Evolutionary conservation across 2,888 invertebrate species (phyloP).

Genomic region (Aphidius colemani): DNA sequence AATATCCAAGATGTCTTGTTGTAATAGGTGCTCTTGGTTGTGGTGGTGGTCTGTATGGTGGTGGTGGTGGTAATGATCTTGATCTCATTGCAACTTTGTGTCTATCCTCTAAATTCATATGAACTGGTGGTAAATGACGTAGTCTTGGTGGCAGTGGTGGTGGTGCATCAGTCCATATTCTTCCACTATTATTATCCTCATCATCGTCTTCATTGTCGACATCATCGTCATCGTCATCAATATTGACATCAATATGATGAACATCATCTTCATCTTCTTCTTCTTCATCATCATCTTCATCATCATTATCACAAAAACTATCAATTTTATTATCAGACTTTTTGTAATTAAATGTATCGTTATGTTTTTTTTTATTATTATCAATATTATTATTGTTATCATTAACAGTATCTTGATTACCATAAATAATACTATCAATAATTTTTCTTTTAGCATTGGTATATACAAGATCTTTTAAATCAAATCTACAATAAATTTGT

Average conservation of each 20-base stretch:
- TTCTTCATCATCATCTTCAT: constrained; percentile 51
- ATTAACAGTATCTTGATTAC: constrained; percentile 49
- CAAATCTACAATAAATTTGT: too few relatives aligned
- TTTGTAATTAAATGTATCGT: constrained; percentile 57
- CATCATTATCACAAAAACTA: constrained; percentile 46
- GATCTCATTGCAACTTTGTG: constrained; percentile 57
- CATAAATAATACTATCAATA: constrained; percentile 47
- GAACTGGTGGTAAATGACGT: constrained; percentile 70
- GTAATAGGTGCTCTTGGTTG: constrained; percentile 55
- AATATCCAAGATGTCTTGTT: constrained; percentile 52
- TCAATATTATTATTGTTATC: constrained; percentile 52
- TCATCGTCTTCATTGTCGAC: constrained; percentile 61
- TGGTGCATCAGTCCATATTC: constrained; percentile 62
- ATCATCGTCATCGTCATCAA: constrained; percentile 53
- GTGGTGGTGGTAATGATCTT: constrained; percentile 56
- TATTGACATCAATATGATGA: constrained; percentile 49
- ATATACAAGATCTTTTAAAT: too few relatives aligned
- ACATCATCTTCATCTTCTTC: constrained; percentile 49
- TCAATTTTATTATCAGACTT: constrained; percentile 59
- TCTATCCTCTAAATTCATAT: constrained; percentile 67
- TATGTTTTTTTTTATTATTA: constrained; percentile 52
- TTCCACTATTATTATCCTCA: constrained; percentile 38
- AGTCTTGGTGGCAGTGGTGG: constrained; percentile 68
- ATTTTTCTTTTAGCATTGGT: too few relatives aligned
- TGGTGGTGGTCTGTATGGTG: constrained; percentile 57